Conservation (phyloP, 2,113 vertebrate species). For the Scolopax mira region DNA sequence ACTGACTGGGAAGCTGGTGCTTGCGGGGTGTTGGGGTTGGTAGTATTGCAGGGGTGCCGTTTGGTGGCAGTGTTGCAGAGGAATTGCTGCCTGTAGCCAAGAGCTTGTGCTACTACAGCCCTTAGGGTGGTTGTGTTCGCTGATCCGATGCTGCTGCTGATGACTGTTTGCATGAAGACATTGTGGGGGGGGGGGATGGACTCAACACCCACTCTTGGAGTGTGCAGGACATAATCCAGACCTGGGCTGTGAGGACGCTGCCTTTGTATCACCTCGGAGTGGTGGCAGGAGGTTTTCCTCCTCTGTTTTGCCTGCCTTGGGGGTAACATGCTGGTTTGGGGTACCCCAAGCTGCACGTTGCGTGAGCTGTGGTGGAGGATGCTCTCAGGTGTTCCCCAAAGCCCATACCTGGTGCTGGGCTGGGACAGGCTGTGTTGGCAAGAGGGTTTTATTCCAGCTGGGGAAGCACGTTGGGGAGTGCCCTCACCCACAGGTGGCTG, state of each 20-base stretch:
- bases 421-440: fast-evolving
- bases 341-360: background rate
- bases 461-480: fast-evolving
- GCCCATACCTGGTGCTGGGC: fast-evolving
- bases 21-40: background rate
- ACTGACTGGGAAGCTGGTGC: background rate
- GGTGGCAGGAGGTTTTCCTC: background rate
- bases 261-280: fast-evolving
- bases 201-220: background rate
- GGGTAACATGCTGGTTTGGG: background rate
- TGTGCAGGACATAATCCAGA: background rate
- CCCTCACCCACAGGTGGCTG: background rate
- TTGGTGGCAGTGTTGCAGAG: conserved; percentile 58
- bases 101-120: background rate
- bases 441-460: background rate
- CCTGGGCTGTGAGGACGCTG: fast-evolving
- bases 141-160: background rate
- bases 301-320: background rate
- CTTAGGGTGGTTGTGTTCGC: background rate
- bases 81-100: background rate
- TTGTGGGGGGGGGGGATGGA: background rate
- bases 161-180: background rate
- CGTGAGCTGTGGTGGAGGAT: background rate
- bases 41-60: background rate
- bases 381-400: fast-evolving